Base-by-base conservation (phyloP, 2,797 vertebrate genomes). In the Bryconaethiops microstoma region DNA sequence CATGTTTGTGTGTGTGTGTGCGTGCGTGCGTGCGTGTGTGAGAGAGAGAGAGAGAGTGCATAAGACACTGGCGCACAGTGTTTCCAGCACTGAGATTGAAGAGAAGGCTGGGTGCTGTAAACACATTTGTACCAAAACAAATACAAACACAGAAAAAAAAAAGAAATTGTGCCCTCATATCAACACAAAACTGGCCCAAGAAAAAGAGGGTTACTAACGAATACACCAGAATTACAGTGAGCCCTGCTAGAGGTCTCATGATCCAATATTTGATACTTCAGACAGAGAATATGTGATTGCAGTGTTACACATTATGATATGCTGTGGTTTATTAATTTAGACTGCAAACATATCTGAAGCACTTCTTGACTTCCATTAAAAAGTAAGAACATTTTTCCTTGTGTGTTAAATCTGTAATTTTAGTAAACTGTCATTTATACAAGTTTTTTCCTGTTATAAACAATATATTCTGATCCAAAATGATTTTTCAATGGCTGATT, bases 71-170 rank as follows among this genome's bases (percentile, higher is more conserved):
- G 67, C 23, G 42, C 4, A 10, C 9, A 59, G 57, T 5, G 57
- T 60, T 21, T 23, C 40, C 2, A 69, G 40, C 67, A 9, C 10
- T 13, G 67, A 9, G 7, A 12, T n/a, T 45, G 42, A 50, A 42
- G 23, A 70, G n/a, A 12, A 5, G 13, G 45, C 39, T 29, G 12
- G 21, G 7, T 5, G 35, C 45, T 39, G 23, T 6, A 59, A 67
- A 29, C 21, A 69, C 13, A 29, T n/a, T 17, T 10, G 2, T 14
- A n/a, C 45, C 60, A 70, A 68, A 19, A 68, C 40, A 45, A 45
- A 68, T 19, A 40, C 63, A 39, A 35, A 72, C 42, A 65, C 73
- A 72, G 10, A 45, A 63, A 85, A 84, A 63, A 16, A 62, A 45
- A 63, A 85, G 84, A 63, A 16, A 62, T 0, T 6, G 14, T 39